A percentile compares a stretch with the other conserved stretches of the same genome.
These are phyloP conservation scores for Acestrorhynchus altus DNA, from an alignment of 2,797 vertebrate species.

Conservation along the genomic window DNA sequence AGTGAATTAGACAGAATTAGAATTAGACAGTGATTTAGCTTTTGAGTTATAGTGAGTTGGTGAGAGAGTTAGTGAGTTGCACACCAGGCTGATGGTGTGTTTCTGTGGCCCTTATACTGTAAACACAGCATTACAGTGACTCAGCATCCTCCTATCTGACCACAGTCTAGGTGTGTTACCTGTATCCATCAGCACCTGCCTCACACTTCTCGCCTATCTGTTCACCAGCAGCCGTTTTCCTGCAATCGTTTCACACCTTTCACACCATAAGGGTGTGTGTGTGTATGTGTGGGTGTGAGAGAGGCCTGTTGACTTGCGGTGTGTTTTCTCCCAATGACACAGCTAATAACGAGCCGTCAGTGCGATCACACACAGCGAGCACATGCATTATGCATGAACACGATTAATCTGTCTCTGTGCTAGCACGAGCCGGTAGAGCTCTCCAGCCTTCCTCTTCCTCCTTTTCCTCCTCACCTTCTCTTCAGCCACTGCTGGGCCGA, in stretches of 20 bases:
- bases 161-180: no score
- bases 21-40: no score
- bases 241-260: not conserved
- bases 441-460: conserved; percentile 37
- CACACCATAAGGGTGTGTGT: not conserved
- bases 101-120: no score
- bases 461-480: conserved; percentile 52
- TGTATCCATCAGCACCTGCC: not conserved
- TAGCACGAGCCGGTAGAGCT: conserved; percentile 45
- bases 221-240: not conserved
- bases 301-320: conserved; percentile 39
- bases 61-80: no score
- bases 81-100: no score
- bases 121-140: not conserved
- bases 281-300: conserved; percentile 2
- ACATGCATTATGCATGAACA: conserved; percentile 66
- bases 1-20: no score
- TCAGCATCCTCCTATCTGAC: not conserved
- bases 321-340: conserved; percentile 56
- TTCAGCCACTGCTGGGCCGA: conserved; percentile 50
- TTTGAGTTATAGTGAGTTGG: no score
- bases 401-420: conserved; percentile 62
- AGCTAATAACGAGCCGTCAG: conserved; percentile 57
- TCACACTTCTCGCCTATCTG: not conserved
- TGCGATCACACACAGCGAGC: conserved; percentile 49